These are phyloP conservation scores for Hepsetus odoe DNA, from an alignment of 2,113 vertebrate species.

Conservation along the genomic window DNA sequence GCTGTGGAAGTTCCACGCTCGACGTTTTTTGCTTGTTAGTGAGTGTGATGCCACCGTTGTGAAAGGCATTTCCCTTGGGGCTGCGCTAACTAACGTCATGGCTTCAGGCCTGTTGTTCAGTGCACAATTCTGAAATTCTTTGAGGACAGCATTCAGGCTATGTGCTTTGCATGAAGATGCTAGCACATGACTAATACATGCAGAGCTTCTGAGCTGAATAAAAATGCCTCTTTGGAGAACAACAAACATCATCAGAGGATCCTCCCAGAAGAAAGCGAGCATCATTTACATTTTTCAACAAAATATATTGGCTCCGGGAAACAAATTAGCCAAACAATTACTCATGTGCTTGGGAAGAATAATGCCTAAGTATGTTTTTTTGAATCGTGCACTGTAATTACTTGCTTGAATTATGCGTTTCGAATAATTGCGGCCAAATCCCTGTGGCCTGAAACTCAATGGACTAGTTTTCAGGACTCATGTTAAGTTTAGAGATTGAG, in stretches of 20 bases:
- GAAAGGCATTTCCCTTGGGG: background rate
- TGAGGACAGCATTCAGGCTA: background rate
- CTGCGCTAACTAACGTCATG: background rate
- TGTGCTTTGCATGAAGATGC: background rate
- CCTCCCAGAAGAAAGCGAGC: background rate
- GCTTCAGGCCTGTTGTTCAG: background rate
- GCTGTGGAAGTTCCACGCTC: background rate
- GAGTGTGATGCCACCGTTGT: background rate
- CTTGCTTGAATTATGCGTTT: background rate
- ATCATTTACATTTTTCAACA: background rate
- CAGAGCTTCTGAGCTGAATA: conserved; percentile 1
- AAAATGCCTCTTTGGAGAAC: background rate
- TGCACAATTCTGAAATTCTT: background rate
- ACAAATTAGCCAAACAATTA: conserved; percentile 12
- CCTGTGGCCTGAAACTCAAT: background rate
- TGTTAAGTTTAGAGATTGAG: background rate
- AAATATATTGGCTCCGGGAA: background rate
- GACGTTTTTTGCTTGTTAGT: background rate
- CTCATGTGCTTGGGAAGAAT: background rate
- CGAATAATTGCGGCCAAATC: background rate
- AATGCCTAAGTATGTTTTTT: background rate
- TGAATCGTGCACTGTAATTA: background rate
- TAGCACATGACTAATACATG: background rate
- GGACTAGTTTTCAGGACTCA: background rate
- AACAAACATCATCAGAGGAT: background rate